A percentile compares a stretch with the other conserved stretches of the same genome.
phyloP scores from a whole-genome alignment of 2,888 invertebrate genomes.

The Margaritifera margaritifera region DNA sequence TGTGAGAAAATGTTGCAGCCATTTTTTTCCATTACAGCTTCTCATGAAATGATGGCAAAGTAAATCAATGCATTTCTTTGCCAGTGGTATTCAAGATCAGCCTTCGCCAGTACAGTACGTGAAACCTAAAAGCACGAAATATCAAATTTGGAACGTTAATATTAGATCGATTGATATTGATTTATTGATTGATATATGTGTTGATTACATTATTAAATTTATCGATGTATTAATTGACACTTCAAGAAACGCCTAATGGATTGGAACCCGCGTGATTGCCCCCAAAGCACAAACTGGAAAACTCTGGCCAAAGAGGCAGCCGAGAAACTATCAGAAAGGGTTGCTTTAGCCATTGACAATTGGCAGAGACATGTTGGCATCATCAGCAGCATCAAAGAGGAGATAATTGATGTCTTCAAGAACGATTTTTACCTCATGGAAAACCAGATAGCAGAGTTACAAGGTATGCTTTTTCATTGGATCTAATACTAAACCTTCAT shows the following conservation, averaged over 20 bases:
- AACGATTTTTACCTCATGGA: slow-evolving; percentile 60
- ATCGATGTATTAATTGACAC: too few species aligned
- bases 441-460: slow-evolving; percentile 57
- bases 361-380: slow-evolving; percentile 56
- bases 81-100: too few species aligned
- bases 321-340: slow-evolving; percentile 43
- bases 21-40: too few species aligned
- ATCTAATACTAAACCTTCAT: not conserved
- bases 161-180: too few species aligned
- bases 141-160: too few species aligned
- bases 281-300: slow-evolving; percentile 40
- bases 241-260: not conserved
- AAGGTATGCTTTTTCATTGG: slow-evolving; percentile 40
- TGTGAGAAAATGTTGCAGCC: too few species aligned
- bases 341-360: slow-evolving; percentile 47
- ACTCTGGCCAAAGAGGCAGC: slow-evolving; percentile 40
- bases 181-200: too few species aligned
- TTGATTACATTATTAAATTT: too few species aligned
- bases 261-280: slow-evolving; percentile 40
- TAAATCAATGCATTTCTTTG: too few species aligned
- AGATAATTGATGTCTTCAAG: slow-evolving; percentile 54
- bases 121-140: too few species aligned
- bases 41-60: too few species aligned
- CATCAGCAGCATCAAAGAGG: slow-evolving; percentile 38
- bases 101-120: too few species aligned